Conservation (phyloP, 1,140 invertebrate species). For the Meloidogyne hapla region DNA sequence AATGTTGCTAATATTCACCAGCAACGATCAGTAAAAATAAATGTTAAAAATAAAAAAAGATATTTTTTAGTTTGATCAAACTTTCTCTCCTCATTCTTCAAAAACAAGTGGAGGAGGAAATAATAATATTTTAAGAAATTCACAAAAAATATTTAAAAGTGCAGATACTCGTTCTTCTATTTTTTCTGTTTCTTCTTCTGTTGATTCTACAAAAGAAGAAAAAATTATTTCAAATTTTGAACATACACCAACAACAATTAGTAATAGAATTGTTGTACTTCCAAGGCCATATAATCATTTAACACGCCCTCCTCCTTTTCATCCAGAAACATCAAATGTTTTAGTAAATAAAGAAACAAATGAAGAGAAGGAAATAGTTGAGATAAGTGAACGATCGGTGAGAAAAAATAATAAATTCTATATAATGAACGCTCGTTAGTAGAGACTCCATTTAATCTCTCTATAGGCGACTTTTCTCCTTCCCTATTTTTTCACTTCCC, state of each 20-base stretch:
- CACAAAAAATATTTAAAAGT: conserved; percentile 6
- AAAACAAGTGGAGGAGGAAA: neutral
- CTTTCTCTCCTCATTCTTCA: neutral
- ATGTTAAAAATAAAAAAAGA: too few species aligned
- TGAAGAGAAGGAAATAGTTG: neutral
- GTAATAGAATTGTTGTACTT: conserved; percentile 19
- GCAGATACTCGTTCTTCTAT: conserved; percentile 19
- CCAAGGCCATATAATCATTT: conserved; percentile 10
- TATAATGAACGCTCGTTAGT: neutral
- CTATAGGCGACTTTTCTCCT: too few species aligned
- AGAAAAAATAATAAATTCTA: neutral
- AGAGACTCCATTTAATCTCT: neutral
- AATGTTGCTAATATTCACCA: neutral
- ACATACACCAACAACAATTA: conserved; percentile 6
- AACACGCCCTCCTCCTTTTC: too few species aligned
- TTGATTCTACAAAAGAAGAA: conserved; percentile 40
- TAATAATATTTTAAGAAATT: neutral
- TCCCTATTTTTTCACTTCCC: too few species aligned
- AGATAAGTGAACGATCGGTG: conserved; percentile 6
- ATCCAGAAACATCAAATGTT: neutral
- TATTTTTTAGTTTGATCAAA: neutral
- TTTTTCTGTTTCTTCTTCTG: conserved; percentile 31
- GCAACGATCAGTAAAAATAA: neutral
- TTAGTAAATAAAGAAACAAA: neutral
- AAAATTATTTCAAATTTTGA: conserved; percentile 34